phyloP scores from a whole-genome alignment of 1,140 invertebrate genomes.

The Neodiprion virginianus region DNA sequence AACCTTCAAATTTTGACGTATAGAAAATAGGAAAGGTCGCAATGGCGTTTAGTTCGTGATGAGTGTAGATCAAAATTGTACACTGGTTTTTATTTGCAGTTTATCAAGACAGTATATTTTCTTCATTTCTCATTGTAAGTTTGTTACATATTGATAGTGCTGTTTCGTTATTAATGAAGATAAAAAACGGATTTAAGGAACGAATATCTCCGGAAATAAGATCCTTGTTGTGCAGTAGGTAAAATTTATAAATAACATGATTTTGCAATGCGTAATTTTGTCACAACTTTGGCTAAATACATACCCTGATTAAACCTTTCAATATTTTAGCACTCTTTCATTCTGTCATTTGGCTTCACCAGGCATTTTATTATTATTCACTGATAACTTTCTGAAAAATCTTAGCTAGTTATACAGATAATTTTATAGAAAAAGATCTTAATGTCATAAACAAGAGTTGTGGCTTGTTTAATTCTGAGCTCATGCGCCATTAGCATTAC shows the following conservation, averaged over 20 bases:
- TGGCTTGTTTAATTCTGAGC: no score
- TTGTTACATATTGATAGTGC: not conserved
- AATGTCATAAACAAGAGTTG: no score
- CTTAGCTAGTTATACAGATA: no score
- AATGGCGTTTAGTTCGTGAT: constrained; percentile 2
- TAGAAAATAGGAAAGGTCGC: not conserved
- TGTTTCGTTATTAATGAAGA: not conserved
- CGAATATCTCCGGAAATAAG: not conserved
- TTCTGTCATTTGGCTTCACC: no score
- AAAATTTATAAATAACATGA: not conserved
- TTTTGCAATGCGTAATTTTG: not conserved
- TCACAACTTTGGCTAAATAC: no score
- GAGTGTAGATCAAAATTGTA: not conserved
- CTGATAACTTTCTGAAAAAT: no score
- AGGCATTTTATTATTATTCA: no score
- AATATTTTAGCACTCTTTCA: no score
- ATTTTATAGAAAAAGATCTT: no score
- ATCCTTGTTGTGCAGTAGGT: not conserved
- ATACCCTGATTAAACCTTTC: no score
- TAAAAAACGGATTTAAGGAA: not conserved
- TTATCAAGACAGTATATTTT: not conserved
- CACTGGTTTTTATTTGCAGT: not conserved
- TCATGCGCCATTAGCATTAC: no score
- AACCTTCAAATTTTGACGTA: constrained; percentile 5
- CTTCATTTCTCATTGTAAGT: not conserved